Conservation (phyloP, 2,113 vertebrate species). For the Murina feae region DNA sequence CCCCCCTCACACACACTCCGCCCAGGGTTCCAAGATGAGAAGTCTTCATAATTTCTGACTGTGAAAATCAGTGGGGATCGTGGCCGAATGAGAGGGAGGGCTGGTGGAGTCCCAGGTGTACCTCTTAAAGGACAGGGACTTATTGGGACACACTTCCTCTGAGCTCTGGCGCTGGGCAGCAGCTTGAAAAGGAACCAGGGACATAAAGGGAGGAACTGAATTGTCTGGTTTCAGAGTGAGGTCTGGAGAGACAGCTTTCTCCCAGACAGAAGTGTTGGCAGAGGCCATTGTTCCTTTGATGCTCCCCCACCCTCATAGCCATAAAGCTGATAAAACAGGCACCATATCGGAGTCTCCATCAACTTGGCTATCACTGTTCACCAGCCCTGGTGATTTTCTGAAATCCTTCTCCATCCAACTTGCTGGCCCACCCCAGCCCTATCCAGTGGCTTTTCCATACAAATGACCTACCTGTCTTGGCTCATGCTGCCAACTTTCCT, state of each 20-base stretch:
- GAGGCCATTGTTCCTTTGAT: neutral
- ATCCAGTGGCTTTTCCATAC: neutral
- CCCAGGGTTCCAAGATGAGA: neutral
- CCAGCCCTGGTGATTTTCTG: neutral
- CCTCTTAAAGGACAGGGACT: neutral
- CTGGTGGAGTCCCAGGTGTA: neutral
- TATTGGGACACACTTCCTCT: neutral
- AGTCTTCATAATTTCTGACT: neutral
- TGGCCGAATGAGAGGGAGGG: neutral
- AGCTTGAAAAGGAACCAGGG: neutral
- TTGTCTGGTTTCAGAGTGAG: neutral
- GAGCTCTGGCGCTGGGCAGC: neutral
- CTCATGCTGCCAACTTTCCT: neutral
- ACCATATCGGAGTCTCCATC: neutral
- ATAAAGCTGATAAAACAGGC: neutral
- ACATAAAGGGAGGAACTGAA: neutral
- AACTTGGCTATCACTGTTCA: neutral
- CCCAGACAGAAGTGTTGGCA: neutral
- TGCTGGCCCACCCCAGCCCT: neutral
- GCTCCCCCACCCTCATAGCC: neutral
- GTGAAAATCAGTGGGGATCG: neutral
- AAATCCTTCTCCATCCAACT: neutral
- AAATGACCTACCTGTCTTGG: neutral
- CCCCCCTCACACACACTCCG: too few relatives aligned
- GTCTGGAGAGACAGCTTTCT: neutral